Evolutionary conservation across 2,888 invertebrate genomes (phyloP).

Genomic region (Antheraea assamensis): DNA sequence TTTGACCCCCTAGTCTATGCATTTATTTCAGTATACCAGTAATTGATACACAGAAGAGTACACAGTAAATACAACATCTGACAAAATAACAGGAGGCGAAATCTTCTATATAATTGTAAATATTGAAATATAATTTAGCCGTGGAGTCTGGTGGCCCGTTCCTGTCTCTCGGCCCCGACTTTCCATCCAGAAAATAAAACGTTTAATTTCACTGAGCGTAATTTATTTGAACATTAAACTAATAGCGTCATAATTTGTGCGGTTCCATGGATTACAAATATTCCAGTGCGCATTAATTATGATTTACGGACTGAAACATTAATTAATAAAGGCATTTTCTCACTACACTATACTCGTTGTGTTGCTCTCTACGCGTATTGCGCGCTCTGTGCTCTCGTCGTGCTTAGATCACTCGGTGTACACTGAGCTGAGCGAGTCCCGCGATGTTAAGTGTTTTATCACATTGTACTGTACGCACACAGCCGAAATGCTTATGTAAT

Average conservation of each 20-base stretch:
- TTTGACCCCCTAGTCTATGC: too few species aligned
- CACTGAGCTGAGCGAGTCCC: neutral
- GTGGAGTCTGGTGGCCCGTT: too few species aligned
- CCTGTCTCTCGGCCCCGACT: neutral
- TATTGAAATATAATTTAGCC: neutral
- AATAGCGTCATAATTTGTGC: neutral
- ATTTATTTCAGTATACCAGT: too few species aligned
- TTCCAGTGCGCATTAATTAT: neutral
- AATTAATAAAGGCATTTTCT: neutral
- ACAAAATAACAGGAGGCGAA: neutral
- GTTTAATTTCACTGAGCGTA: neutral
- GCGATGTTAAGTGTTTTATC: neutral
- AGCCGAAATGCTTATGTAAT: neutral
- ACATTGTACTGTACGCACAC: neutral
- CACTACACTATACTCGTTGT: neutral
- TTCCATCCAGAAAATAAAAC: neutral
- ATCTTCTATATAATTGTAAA: neutral
- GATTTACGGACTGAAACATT: neutral
- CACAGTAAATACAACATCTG: too few species aligned
- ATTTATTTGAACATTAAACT: neutral
- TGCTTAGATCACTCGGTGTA: neutral
- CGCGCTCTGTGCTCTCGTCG: neutral
- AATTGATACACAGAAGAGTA: too few species aligned
- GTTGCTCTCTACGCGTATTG: neutral
- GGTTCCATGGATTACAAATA: neutral